A percentile compares a stretch with the other conserved stretches of the same genome.
Conservation (phyloP, 2,797 vertebrate species). For the Micrastur ruficollis region DNA sequence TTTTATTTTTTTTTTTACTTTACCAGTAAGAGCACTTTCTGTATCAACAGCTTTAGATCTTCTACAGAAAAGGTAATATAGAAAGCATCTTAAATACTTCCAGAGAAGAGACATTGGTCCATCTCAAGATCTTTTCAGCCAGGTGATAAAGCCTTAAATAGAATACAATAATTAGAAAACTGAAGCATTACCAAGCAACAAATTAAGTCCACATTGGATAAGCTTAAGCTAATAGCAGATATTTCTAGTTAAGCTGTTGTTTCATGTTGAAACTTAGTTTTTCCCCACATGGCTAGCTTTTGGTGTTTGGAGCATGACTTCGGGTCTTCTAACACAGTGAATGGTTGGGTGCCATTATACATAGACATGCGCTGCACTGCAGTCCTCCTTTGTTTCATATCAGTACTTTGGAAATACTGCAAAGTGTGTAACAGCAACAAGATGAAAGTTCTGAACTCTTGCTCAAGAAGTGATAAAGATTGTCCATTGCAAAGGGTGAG, state of each 20-base stretch:
- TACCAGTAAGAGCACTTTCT: neutral
- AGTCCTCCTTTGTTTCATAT: neutral
- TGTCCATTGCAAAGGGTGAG: neutral
- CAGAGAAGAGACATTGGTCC: neutral
- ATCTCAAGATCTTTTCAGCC: neutral
- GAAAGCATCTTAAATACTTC: neutral
- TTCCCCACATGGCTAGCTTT: neutral
- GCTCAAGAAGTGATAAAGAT: neutral
- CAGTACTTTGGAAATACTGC: neutral
- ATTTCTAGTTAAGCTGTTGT: neutral
- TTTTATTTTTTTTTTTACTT: neutral
- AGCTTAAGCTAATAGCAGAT: neutral
- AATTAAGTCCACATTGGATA: neutral
- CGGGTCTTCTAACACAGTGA: neutral
- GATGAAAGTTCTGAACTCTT: neutral
- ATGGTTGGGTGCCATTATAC: neutral
- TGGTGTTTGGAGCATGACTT: neutral
- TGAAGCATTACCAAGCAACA: neutral
- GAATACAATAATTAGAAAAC: neutral
- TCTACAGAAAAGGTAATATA: neutral
- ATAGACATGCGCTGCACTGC: neutral
- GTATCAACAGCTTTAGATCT: neutral
- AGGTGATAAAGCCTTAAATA: neutral
- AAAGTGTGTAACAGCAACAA: neutral
- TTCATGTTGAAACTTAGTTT: neutral